Evolutionary conservation across 2,797 vertebrate species (phyloP).

Genomic region (Smutsia temminckii): DNA sequence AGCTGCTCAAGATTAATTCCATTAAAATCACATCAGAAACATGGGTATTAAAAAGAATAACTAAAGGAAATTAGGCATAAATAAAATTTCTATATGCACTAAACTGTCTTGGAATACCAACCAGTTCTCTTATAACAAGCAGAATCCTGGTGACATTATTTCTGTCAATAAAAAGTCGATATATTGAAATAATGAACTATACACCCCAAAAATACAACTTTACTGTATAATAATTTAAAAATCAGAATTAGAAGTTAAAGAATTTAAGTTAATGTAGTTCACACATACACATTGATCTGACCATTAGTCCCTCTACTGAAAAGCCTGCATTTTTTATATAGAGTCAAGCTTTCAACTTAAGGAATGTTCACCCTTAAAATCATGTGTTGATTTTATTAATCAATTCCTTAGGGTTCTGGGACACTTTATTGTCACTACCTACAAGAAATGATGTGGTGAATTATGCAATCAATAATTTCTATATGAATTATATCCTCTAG

Average conservation of each 20-base stretch:
- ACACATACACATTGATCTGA: not conserved
- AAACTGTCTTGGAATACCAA: not conserved
- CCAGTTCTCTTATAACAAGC: not conserved
- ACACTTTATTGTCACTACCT: not conserved
- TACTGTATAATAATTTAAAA: not conserved
- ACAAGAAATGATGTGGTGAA: not conserved
- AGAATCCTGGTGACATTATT: slow-evolving; percentile 6
- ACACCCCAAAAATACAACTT: not conserved
- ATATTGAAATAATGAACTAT: not conserved
- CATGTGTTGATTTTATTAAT: slow-evolving; percentile 29
- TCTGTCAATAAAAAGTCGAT: slow-evolving; percentile 25
- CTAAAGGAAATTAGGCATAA: slow-evolving; percentile 7
- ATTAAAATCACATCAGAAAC: slow-evolving; percentile 54
- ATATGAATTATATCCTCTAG: slow-evolving; percentile 1
- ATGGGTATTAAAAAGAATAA: not conserved
- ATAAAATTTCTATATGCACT: not conserved
- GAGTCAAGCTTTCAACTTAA: not conserved
- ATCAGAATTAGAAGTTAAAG: slow-evolving; percentile 24
- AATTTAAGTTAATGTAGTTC: not conserved
- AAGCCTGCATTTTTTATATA: not conserved
- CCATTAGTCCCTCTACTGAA: not conserved
- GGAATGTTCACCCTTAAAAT: slow-evolving; percentile 10
- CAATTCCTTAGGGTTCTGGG: not conserved
- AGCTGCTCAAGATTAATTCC: slow-evolving; percentile 41
- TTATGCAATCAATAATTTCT: not conserved